Evolutionary conservation across 2,888 invertebrate genomes (phyloP).

Genomic region (Glyphotaelius pellucidus): DNA sequence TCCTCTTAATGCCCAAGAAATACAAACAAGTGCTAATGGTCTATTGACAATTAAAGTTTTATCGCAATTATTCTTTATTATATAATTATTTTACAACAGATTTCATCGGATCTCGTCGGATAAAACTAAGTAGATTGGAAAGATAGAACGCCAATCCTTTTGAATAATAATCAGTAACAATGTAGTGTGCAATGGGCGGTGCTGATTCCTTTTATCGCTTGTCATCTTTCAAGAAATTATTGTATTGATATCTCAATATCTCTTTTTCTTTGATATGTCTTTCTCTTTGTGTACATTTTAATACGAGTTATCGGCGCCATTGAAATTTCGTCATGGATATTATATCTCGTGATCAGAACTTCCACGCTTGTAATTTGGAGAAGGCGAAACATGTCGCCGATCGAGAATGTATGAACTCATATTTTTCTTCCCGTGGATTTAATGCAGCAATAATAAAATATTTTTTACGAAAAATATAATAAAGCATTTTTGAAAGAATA

Average conservation of each 20-base stretch:
- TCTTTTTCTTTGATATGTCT: constrained; percentile 16
- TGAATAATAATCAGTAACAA: neutral
- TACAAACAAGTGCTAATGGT: too few relatives aligned
- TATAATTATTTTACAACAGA: neutral
- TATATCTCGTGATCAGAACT: constrained; percentile 37
- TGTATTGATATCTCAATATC: constrained; percentile 13
- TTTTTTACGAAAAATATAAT: neutral
- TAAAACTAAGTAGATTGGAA: neutral
- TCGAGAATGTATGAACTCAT: constrained; percentile 8
- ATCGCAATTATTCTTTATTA: too few relatives aligned
- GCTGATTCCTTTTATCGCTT: neutral
- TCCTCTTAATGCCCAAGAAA: too few relatives aligned
- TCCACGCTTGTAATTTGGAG: constrained; percentile 45
- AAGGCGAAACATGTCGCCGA: constrained; percentile 33
- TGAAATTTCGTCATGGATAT: constrained; percentile 48
- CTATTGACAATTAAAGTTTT: too few relatives aligned
- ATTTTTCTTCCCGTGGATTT: constrained; percentile 17
- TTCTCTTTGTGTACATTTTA: constrained; percentile 11
- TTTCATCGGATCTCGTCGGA: neutral
- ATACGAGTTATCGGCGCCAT: constrained; percentile 29
- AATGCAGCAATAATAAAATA: neutral
- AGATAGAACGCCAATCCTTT: neutral
- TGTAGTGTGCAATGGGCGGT: neutral
- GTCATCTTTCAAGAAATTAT: constrained; percentile 10
- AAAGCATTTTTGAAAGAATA: neutral